Conservation (phyloP, 2,797 vertebrate species). For the Loriculus beryllinus region DNA sequence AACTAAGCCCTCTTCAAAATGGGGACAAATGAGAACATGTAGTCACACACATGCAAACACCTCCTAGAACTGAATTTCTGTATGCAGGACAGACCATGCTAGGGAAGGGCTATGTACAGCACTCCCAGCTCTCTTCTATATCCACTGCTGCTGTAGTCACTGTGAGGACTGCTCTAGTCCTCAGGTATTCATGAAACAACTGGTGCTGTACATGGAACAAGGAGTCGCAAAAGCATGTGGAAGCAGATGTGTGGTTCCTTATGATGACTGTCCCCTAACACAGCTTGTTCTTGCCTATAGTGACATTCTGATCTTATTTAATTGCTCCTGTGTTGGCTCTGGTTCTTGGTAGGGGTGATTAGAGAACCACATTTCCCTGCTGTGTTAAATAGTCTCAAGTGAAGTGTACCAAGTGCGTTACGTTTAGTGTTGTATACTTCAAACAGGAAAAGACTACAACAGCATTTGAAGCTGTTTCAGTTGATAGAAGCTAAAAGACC, state of each 20-base stretch:
- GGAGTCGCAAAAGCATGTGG: not conserved
- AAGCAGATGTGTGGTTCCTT: not conserved
- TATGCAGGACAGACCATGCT: not conserved
- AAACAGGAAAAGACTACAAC: not conserved
- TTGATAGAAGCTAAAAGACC: constrained; percentile 34
- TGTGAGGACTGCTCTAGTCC: not conserved
- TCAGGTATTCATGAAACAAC: not conserved
- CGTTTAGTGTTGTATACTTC: not conserved
- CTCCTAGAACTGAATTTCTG: not conserved
- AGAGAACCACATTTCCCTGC: not conserved
- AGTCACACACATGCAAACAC: not conserved
- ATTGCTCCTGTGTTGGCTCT: not conserved
- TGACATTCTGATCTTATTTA: constrained; percentile 29
- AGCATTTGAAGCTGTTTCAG: constrained; percentile 20
- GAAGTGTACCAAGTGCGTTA: not conserved
- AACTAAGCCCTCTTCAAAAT: not conserved
- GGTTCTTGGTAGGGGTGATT: not conserved
- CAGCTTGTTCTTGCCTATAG: not conserved
- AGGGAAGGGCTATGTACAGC: not conserved
- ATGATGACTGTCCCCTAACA: not conserved
- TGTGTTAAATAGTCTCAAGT: constrained; percentile 24
- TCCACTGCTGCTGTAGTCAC: not conserved
- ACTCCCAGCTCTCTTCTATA: not conserved
- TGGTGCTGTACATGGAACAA: not conserved
- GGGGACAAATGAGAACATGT: not conserved